Evolutionary conservation across 2,888 invertebrate species (phyloP).

Genomic region (Drosophila emarginata): DNA sequence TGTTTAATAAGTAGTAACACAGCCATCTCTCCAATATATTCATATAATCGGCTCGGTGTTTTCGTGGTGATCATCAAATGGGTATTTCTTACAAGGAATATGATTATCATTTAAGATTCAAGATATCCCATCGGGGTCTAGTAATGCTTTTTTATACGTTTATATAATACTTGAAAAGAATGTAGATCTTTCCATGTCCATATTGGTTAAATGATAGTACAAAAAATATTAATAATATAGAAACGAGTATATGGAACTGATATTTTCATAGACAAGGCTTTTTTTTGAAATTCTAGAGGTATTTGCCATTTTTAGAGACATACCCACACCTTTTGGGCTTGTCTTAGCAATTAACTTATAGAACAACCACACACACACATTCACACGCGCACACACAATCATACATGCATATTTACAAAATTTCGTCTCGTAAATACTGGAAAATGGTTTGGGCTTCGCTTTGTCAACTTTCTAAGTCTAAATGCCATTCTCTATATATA

Average conservation of each 20-base stretch:
- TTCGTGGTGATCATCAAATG: not conserved
- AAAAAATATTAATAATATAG: not conserved
- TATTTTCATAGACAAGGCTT: no score
- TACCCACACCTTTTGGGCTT: constrained; percentile 3
- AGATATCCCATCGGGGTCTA: not conserved
- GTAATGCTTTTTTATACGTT: not conserved
- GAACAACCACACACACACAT: constrained; percentile 15
- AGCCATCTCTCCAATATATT: not conserved
- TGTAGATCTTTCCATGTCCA: not conserved
- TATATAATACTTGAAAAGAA: not conserved
- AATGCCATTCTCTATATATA: constrained; percentile 39
- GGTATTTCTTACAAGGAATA: not conserved
- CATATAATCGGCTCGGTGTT: not conserved
- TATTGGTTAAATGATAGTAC: not conserved
- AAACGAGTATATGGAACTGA: not conserved
- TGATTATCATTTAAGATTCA: not conserved
- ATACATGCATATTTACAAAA: constrained; percentile 63
- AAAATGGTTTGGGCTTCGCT: constrained; percentile 32
- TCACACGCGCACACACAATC: not conserved
- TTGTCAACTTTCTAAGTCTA: constrained; percentile 55
- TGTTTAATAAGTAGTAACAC: not conserved
- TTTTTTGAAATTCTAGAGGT: no score
- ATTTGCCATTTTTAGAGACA: constrained; percentile 1
- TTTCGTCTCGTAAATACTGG: constrained; percentile 72
- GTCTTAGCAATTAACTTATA: constrained; percentile 5